Evolutionary conservation across 2,888 invertebrate genomes (phyloP).

Genomic region (Drosophila sordidapex): DNA sequence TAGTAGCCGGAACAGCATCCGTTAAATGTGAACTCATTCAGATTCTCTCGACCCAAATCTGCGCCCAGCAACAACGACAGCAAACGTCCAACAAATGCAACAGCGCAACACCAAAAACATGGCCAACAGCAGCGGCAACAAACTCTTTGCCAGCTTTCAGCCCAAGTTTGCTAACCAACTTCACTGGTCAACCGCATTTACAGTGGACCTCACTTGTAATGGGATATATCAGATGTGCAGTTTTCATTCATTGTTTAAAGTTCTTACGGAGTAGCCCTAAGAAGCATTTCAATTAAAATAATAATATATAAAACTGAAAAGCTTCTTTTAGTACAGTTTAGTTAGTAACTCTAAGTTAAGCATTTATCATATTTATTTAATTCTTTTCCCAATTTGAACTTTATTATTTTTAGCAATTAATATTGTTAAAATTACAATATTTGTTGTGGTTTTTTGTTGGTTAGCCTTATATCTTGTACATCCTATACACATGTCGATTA

Average conservation of each 20-base stretch:
- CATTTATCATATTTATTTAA: not conserved
- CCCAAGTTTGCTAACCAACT: constrained; percentile 52
- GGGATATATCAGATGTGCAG: constrained; percentile 15
- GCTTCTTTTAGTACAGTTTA: not conserved
- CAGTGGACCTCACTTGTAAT: constrained; percentile 12
- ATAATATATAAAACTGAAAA: not conserved
- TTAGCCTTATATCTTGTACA: not conserved
- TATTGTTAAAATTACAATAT: no score
- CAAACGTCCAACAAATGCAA: constrained; percentile 58
- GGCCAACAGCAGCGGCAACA: constrained; percentile 17
- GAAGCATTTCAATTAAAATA: not conserved
- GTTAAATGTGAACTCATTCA: constrained; percentile 63
- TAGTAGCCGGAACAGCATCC: constrained; percentile 19
- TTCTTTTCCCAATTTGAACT: not conserved
- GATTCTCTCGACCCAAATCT: constrained; percentile 74
- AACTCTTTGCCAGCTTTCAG: constrained; percentile 37
- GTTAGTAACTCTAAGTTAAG: not conserved
- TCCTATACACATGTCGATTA: not conserved
- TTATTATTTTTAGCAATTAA: not conserved
- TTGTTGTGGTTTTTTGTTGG: not conserved
- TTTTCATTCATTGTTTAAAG: not conserved
- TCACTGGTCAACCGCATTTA: constrained; percentile 45
- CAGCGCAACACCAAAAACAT: constrained; percentile 43
- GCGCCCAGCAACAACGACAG: constrained; percentile 28
- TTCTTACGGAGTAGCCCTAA: not conserved